These are phyloP conservation scores for Amphiprion percula DNA, from an alignment of 2,113 vertebrate genomes.

Conservation along the genomic window DNA sequence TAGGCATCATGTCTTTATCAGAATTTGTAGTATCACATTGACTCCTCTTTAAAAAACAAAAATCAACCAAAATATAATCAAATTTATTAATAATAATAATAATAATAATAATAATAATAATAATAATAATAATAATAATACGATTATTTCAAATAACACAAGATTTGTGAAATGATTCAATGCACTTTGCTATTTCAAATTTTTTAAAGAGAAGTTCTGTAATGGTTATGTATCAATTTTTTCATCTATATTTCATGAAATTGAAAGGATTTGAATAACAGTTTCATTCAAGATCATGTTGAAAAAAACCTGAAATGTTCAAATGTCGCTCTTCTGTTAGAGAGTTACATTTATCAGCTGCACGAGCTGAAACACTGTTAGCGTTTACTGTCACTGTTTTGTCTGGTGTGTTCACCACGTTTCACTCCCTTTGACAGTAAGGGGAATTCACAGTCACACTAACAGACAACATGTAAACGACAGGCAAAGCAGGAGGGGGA, in stretches of 20 bases:
- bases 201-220: neutral
- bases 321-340: neutral
- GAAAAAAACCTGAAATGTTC: neutral
- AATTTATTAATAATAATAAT: too few species aligned
- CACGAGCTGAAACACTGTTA: neutral
- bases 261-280: neutral
- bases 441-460: slow-evolving; percentile 64
- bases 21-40: too few species aligned
- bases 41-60: too few species aligned
- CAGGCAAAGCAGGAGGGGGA: slow-evolving; percentile 62
- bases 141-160: too few species aligned
- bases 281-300: too few species aligned
- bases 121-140: too few species aligned
- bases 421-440: slow-evolving; percentile 27
- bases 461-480: slow-evolving; percentile 75
- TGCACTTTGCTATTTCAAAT: neutral
- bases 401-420: slow-evolving; percentile 7
- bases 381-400: slow-evolving; percentile 47
- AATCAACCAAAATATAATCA: too few species aligned
- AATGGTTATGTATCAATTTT: neutral
- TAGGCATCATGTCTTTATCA: too few species aligned
- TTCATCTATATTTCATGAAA: neutral
- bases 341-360: neutral
- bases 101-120: too few species aligned
- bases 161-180: neutral